These are phyloP conservation scores for Loripinus fragilis DNA, from an alignment of 2,888 invertebrate species.

Conservation along the genomic window DNA sequence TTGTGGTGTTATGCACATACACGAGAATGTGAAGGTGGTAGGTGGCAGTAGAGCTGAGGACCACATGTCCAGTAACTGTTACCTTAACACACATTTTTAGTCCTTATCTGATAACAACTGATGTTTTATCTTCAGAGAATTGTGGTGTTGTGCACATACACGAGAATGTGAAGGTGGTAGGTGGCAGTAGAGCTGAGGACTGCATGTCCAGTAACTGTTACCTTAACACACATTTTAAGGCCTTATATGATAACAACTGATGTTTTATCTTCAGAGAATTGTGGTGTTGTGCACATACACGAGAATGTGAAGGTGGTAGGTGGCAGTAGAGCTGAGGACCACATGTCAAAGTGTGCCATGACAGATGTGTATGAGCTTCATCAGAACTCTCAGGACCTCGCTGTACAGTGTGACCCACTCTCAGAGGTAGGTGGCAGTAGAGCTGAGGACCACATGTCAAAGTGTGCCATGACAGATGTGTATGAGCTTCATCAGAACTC, in stretches of 20 bases:
- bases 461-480: slow-evolving; percentile 81
- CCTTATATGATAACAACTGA: no score
- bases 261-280: slow-evolving; percentile 63
- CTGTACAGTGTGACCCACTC: slow-evolving; percentile 77
- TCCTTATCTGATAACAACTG: no score
- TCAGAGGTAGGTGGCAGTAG: slow-evolving; percentile 77
- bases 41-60: slow-evolving; percentile 52
- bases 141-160: slow-evolving; percentile 79
- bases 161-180: slow-evolving; percentile 77
- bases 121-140: no score
- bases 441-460: slow-evolving; percentile 82
- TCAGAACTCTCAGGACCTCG: slow-evolving; percentile 78
- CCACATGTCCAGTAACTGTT: no score
- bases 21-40: slow-evolving; percentile 77
- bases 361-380: slow-evolving; percentile 80
- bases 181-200: slow-evolving; percentile 33
- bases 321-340: slow-evolving; percentile 80
- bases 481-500: slow-evolving; percentile 78
- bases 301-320: slow-evolving; percentile 79
- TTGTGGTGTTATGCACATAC: slow-evolving; percentile 78
- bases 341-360: slow-evolving; percentile 81
- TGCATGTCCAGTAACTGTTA: background rate
- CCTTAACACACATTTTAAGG: no score
- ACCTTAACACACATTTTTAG: no score
- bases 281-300: slow-evolving; percentile 79